Conservation (phyloP, 2,888 invertebrate species). For the Microdon myrmicae region DNA sequence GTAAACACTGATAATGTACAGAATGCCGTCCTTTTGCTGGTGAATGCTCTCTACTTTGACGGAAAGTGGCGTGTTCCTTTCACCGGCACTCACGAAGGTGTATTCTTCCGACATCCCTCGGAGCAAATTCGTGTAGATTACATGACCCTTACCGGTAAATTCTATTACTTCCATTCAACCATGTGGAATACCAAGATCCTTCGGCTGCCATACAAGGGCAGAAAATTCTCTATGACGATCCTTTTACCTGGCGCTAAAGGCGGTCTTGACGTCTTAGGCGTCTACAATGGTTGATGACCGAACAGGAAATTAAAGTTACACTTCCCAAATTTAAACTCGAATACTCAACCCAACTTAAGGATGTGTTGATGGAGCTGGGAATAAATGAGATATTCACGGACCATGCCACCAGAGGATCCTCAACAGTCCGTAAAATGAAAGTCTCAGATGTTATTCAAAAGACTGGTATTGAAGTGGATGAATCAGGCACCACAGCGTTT, state of each 20-base stretch:
- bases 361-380: slow-evolving; percentile 75
- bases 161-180: slow-evolving; percentile 73
- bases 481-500: slow-evolving; percentile 77
- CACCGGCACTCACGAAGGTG: slow-evolving; percentile 70
- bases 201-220: slow-evolving; percentile 80
- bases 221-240: slow-evolving; percentile 79
- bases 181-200: slow-evolving; percentile 77
- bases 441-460: slow-evolving; percentile 80
- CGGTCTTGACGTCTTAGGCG: slow-evolving; percentile 72
- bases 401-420: slow-evolving; percentile 73
- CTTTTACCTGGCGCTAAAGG: slow-evolving; percentile 75
- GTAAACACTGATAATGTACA: slow-evolving; percentile 72
- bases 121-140: slow-evolving; percentile 69
- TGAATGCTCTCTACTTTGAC: slow-evolving; percentile 84
- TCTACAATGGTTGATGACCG: slow-evolving; percentile 72
- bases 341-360: slow-evolving; percentile 73
- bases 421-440: slow-evolving; percentile 68
- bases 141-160: slow-evolving; percentile 77
- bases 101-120: slow-evolving; percentile 72
- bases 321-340: slow-evolving; percentile 82
- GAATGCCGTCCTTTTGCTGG: slow-evolving; percentile 74
- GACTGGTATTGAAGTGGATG: slow-evolving; percentile 80
- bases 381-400: slow-evolving; percentile 78
- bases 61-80: slow-evolving; percentile 78
- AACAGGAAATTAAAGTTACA: slow-evolving; percentile 71